These are phyloP conservation scores for Seira sanloemensis DNA, from an alignment of 2,888 invertebrate species.

Conservation along the genomic window DNA sequence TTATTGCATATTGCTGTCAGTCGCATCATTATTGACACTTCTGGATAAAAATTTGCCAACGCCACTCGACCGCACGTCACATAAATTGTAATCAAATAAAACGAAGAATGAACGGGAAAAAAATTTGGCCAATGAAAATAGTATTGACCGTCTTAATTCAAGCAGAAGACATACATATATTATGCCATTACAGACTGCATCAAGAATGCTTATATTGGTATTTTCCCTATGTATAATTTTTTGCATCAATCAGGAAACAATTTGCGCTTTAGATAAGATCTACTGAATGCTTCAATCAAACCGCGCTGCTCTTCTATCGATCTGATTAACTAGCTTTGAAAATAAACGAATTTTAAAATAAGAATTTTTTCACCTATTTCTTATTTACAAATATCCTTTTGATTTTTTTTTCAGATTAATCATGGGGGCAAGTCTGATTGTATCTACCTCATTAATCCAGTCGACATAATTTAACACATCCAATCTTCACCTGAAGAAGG, in stretches of 20 bases:
- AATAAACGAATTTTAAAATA: too few species aligned
- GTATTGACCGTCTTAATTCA: background rate
- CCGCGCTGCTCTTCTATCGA: too few species aligned
- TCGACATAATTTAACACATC: too few species aligned
- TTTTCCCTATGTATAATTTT: background rate
- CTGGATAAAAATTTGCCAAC: slow-evolving; percentile 24
- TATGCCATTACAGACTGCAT: background rate
- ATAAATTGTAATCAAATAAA: slow-evolving; percentile 17
- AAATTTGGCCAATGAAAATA: background rate
- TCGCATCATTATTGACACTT: slow-evolving; percentile 17
- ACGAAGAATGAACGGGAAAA: background rate
- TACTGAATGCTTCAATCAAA: too few species aligned
- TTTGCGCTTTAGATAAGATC: background rate
- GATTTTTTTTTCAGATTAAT: background rate
- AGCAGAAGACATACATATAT: background rate
- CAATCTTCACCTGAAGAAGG: too few species aligned
- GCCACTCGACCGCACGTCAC: background rate
- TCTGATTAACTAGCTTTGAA: too few species aligned
- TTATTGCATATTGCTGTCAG: slow-evolving; percentile 37
- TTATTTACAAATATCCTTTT: background rate
- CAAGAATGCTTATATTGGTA: background rate
- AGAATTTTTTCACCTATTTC: too few species aligned
- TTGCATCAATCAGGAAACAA: background rate
- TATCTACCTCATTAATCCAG: too few species aligned
- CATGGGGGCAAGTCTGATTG: too few species aligned